These are phyloP conservation scores for Eubucco bourcierii DNA, from an alignment of 2,113 vertebrate genomes.

Conservation along the genomic window DNA sequence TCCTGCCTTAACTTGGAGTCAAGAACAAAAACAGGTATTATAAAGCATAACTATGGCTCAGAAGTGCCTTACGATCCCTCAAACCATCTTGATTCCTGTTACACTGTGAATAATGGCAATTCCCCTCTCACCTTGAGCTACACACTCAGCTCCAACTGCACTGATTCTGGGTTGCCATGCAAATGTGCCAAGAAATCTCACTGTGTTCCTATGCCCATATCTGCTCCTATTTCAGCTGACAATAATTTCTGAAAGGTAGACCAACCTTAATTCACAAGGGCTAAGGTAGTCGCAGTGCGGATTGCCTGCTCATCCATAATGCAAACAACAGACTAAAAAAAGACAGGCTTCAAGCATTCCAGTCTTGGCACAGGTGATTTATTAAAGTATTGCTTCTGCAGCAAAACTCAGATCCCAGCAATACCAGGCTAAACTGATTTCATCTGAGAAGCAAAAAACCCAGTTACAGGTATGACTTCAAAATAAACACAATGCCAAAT, in stretches of 20 bases:
- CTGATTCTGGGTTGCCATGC: not conserved
- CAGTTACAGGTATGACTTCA: not conserved
- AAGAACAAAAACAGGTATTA: not conserved
- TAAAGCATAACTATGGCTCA: not conserved
- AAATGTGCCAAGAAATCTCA: not conserved
- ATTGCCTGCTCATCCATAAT: slow-evolving; percentile 76
- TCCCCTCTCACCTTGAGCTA: not conserved
- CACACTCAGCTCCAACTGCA: not conserved
- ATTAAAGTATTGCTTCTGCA: slow-evolving; percentile 52
- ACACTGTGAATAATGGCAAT: not conserved
- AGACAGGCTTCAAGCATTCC: slow-evolving; percentile 62
- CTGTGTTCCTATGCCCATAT: not conserved
- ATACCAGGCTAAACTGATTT: not conserved
- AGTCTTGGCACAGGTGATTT: slow-evolving; percentile 69
- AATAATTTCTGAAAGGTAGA: slow-evolving; percentile 25
- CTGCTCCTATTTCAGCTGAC: slow-evolving; percentile 37
- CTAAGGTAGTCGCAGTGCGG: slow-evolving; percentile 68
- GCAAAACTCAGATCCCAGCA: slow-evolving; percentile 32
- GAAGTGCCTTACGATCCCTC: not conserved
- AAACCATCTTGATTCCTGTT: not conserved
- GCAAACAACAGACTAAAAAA: slow-evolving; percentile 71
- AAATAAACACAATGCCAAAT: not conserved
- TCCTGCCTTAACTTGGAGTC: not conserved
- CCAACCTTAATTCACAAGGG: slow-evolving; percentile 39
- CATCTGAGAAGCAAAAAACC: slow-evolving; percentile 9